Conservation (phyloP, 2,113 vertebrate species). For the Cervus canadensis region DNA sequence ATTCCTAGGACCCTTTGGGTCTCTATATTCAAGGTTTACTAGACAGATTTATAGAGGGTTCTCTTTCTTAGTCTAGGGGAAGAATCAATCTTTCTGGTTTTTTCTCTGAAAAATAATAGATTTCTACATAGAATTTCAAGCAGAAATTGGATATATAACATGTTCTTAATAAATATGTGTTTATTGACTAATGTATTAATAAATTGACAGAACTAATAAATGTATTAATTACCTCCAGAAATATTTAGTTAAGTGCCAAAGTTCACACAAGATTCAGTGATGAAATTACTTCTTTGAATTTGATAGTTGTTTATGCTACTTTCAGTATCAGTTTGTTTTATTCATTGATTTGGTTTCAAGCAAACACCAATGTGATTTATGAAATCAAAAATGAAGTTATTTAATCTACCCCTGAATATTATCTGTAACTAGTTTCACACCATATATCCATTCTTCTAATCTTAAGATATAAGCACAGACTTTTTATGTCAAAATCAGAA, state of each 20-base stretch:
- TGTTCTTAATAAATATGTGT: not conserved
- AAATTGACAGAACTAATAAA: not conserved
- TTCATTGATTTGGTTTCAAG: not conserved
- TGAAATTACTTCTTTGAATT: not conserved
- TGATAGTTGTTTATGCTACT: not conserved
- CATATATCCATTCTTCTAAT: not conserved
- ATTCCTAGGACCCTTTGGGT: not conserved
- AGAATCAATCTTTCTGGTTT: not conserved
- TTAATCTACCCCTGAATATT: slow-evolving; percentile 3
- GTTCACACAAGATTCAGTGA: not conserved
- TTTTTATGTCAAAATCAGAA: not conserved
- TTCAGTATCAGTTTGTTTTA: not conserved
- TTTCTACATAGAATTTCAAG: not conserved
- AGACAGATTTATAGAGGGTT: not conserved
- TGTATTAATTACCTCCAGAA: not conserved
- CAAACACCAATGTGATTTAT: not conserved
- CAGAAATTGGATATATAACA: not conserved
- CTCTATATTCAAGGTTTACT: not conserved
- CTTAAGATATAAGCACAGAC: not conserved
- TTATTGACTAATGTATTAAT: not conserved
- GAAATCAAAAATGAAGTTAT: not conserved
- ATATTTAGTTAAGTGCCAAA: not conserved
- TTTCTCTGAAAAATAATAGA: not conserved
- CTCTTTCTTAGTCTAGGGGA: not conserved
- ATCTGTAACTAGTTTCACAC: not conserved